A percentile compares a stretch with the other conserved stretches of the same genome.
phyloP scores from a whole-genome alignment of 2,113 vertebrate genomes.

The Plecturocebus donacophilus region DNA sequence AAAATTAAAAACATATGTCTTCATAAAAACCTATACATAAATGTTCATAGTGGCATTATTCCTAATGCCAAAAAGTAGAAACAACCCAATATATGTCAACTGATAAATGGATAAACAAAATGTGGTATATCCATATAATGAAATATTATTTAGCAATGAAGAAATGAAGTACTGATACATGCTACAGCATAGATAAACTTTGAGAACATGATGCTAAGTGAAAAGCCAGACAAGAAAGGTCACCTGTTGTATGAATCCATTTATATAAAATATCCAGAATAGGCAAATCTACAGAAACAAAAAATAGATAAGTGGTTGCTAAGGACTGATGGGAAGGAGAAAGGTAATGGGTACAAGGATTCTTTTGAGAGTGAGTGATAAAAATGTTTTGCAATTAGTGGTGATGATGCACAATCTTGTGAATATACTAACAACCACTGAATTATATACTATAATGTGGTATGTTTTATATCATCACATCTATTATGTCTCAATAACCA shows the following conservation, averaged over 20 bases:
- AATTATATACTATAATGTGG: background rate
- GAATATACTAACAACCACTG: background rate
- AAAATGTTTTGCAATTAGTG: conserved; percentile 1
- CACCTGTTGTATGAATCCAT: background rate
- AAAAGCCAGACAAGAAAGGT: background rate
- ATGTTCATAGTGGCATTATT: background rate
- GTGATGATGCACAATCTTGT: background rate
- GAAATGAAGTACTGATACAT: background rate
- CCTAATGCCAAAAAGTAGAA: background rate
- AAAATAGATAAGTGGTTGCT: background rate
- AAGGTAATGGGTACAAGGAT: background rate
- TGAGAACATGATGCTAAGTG: background rate
- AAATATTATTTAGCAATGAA: background rate
- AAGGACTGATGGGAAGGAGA: background rate
- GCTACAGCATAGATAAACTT: background rate
- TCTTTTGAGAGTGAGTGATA: background rate
- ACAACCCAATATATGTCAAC: background rate
- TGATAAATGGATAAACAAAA: background rate
- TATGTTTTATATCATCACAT: background rate
- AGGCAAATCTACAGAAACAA: background rate
- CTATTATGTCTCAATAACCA: background rate
- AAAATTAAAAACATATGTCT: background rate
- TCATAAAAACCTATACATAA: background rate
- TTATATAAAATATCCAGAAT: background rate
- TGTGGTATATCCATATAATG: background rate